phyloP scores from a whole-genome alignment of 2,113 vertebrate genomes.

The Platichthys stellatus region DNA sequence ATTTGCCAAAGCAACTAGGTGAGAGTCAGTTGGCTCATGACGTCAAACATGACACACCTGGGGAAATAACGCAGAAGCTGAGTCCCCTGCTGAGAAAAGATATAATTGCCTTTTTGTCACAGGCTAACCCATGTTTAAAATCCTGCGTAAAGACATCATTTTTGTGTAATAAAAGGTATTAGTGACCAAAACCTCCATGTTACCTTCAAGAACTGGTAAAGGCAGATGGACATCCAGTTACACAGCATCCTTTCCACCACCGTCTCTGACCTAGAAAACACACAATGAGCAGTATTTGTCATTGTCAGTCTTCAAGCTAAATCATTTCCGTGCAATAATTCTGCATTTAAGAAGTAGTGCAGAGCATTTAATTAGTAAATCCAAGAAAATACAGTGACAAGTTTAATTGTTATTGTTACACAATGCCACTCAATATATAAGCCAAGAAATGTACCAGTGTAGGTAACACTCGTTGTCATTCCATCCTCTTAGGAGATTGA shows the following conservation, averaged over 20 bases:
- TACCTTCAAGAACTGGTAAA: constrained; percentile 98
- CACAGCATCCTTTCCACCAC: constrained; percentile 99
- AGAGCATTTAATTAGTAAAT: background rate
- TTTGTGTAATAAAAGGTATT: no score
- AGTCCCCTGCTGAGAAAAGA: no score
- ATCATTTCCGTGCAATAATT: background rate
- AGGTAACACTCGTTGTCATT: background rate
- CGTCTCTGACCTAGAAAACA: constrained; percentile 90
- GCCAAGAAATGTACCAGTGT: background rate
- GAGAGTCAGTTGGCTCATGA: no score
- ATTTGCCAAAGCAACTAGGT: no score
- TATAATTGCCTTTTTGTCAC: no score
- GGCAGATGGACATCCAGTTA: constrained; percentile 99
- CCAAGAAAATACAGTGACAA: background rate
- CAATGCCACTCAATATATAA: background rate
- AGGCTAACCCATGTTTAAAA: no score
- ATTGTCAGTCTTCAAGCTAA: background rate
- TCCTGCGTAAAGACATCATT: no score
- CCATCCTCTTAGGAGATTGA: background rate
- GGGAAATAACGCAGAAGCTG: no score
- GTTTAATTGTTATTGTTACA: background rate
- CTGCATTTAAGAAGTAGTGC: background rate
- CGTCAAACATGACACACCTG: no score
- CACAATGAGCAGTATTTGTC: background rate
- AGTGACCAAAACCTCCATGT: background rate